These are phyloP conservation scores for Rhyacophila evoluta DNA, from an alignment of 2,888 invertebrate genomes.

Conservation along the genomic window DNA sequence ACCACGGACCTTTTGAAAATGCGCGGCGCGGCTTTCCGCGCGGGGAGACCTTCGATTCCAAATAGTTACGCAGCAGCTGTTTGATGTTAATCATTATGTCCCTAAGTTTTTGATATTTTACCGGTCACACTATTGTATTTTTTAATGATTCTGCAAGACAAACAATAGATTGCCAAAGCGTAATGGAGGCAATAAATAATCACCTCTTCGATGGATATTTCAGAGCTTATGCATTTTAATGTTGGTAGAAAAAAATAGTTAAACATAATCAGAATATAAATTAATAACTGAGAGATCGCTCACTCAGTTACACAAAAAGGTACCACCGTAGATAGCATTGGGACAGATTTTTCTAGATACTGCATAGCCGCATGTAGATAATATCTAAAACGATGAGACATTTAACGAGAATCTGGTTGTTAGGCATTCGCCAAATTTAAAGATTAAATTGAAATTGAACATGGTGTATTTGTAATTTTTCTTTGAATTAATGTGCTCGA, in stretches of 20 bases:
- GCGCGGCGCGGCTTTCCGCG: background rate
- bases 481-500: no score
- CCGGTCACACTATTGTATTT: background rate
- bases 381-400: no score
- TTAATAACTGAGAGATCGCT: no score
- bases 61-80: background rate
- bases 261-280: no score
- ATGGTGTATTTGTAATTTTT: no score
- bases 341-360: no score
- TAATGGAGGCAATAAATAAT: background rate
- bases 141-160: background rate
- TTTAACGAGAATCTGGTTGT: no score
- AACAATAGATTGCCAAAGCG: background rate
- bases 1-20: constrained; percentile 11
- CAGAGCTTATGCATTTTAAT: background rate
- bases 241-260: background rate
- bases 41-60: background rate
- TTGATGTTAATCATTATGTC: background rate
- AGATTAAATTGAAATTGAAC: no score
- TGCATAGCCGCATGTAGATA: no score
- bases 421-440: no score
- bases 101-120: background rate
- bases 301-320: no score
- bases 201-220: background rate
- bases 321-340: no score